Evolutionary conservation across 2,888 invertebrate genomes (phyloP).

Genomic region (Lymantria monacha): DNA sequence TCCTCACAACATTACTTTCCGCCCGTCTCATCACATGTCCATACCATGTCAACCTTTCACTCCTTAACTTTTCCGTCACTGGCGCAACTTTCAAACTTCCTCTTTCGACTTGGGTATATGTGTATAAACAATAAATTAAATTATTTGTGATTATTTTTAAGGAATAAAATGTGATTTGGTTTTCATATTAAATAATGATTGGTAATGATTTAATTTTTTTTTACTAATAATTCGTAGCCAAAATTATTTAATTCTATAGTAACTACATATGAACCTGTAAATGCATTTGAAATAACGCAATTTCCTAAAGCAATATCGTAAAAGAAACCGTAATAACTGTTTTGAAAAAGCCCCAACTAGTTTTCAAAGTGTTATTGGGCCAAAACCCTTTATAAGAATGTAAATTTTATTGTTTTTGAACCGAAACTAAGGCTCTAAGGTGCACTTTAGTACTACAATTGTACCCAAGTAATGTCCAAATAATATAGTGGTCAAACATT

Average conservation of each 20-base stretch:
- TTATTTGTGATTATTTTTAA: no score
- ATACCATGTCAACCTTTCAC: no score
- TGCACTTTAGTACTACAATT: conserved; percentile 40
- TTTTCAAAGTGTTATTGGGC: conserved; percentile 44
- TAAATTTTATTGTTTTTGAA: conserved; percentile 56
- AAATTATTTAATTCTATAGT: not conserved
- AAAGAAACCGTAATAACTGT: conserved; percentile 12
- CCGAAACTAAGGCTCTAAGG: conserved; percentile 42
- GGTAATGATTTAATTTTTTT: no score
- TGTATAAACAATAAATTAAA: no score
- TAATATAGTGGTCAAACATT: conserved; percentile 17
- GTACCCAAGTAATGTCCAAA: conserved; percentile 32
- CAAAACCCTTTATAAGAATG: conserved; percentile 53
- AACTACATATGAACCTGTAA: conserved; percentile 3
- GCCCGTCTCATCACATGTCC: no score
- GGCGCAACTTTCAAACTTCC: no score
- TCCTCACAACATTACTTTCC: no score
- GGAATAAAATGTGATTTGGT: no score
- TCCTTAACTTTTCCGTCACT: no score
- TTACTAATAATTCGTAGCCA: not conserved
- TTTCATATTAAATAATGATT: no score
- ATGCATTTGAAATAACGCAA: conserved; percentile 6
- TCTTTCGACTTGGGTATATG: no score
- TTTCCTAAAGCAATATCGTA: conserved; percentile 7
- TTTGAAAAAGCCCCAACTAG: conserved; percentile 23